Conservation (phyloP, 2,113 vertebrate species). For the Barbus barbus region DNA sequence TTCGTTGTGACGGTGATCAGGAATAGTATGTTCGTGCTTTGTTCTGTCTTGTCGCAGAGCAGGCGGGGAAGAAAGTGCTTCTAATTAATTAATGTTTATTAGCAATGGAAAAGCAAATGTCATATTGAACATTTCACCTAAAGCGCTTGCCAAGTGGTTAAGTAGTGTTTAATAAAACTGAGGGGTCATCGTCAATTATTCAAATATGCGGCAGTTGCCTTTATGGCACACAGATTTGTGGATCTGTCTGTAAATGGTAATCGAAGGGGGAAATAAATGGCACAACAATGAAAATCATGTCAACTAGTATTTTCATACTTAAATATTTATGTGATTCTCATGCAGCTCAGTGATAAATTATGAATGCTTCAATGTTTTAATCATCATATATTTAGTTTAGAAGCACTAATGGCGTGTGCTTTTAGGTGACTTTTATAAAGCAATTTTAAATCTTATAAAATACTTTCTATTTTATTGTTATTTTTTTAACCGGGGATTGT, state of each 20-base stretch:
- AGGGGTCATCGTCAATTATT: slow-evolving; percentile 56
- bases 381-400: slow-evolving; percentile 25
- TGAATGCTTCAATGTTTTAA: slow-evolving; percentile 31
- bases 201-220: slow-evolving; percentile 41
- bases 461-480: background rate
- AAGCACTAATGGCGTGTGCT: slow-evolving; percentile 21
- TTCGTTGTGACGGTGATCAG: slow-evolving; percentile 59
- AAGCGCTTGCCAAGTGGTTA: slow-evolving; percentile 51
- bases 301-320: slow-evolving; percentile 31
- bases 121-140: slow-evolving; percentile 59
- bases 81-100: slow-evolving; percentile 71
- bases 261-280: slow-evolving; percentile 31
- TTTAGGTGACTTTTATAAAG: background rate
- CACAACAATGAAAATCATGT: slow-evolving; percentile 42
- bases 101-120: slow-evolving; percentile 64
- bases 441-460: background rate
- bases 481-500: background rate
- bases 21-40: slow-evolving; percentile 59
- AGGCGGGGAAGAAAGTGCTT: slow-evolving; percentile 50
- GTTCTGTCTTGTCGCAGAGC: slow-evolving; percentile 59
- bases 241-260: slow-evolving; percentile 43
- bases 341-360: slow-evolving; percentile 24
- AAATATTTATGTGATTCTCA: slow-evolving; percentile 47
- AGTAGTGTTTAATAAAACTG: slow-evolving; percentile 59
- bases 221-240: slow-evolving; percentile 27